Evolutionary conservation across 2,888 invertebrate genomes (phyloP), one percentile per base, ranked within the genome.

Genomic region (Spicauda simplicius): DNA sequence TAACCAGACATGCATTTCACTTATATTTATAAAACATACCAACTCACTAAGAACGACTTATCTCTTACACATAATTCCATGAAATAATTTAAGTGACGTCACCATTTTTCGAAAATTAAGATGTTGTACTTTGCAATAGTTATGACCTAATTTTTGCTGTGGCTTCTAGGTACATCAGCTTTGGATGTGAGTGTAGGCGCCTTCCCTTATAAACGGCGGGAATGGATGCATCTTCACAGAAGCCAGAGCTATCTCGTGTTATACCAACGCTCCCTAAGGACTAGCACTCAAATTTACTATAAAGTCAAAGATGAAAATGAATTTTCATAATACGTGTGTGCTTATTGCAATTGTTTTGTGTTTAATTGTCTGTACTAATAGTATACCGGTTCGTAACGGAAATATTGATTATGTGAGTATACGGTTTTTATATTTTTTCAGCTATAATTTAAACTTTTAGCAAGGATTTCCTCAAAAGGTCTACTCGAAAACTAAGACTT

Each of bases 391-490:
- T 71, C 79, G 81, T 30, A 76, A 77, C 19, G 83, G 85, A 52
- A 89, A 82, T 66, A 89, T 91, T 69, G 91, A 90, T 77, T 90
- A 91, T 80, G 91, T 91, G 78, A 91, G 91, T 90, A 73, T 50
- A 25, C n/a, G n/a, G n/a, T 12, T 11, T 50, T 18, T 14, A 48
- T 37, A 19, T 37, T 11, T 1, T 56, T 30, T 7, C 7, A 30
- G 4, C 25, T 12, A 12, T 19, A 53, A 18, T 53, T 53, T 30
- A 54, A 30, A 14, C n/a, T 6, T 25, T 54, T 25, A 4, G 16
- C 2, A 18, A 33, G 8, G n/a, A n/a, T 55, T 25, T 25, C 25
- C 25, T 25, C n/a, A n/a, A n/a, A n/a, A n/a, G n/a, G n/a, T n/a
- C n/a, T n/a, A n/a, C n/a, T n/a, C n/a, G n/a, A n/a, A n/a, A n/a